A percentile compares a stretch with the other conserved stretches of the same genome.
Conservation (phyloP, 2,113 vertebrate genomes). For the Forbesichthys papilliferus region DNA sequence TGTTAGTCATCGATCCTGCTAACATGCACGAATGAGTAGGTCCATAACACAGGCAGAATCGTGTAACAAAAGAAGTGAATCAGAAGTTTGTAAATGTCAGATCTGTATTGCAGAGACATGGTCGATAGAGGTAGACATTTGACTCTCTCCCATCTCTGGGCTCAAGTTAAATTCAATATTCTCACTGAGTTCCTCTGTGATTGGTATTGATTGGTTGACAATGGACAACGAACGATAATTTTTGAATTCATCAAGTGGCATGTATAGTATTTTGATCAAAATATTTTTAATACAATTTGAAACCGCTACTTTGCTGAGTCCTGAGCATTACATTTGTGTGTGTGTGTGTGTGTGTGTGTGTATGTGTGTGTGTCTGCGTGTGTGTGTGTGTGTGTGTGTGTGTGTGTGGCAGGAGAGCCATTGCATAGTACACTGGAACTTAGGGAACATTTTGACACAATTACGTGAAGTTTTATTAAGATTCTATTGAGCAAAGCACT, state of each 20-base stretch:
- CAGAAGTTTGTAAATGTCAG: conserved; percentile 58
- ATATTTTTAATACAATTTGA: background rate
- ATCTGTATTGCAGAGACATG: conserved; percentile 35
- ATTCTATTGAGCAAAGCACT: conserved; percentile 3
- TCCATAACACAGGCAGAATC: conserved; percentile 23
- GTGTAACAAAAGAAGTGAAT: conserved; percentile 34
- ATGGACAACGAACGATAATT: conserved; percentile 11
- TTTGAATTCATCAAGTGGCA: conserved; percentile 8
- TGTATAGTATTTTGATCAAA: background rate
- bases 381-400: conserved; percentile 9
- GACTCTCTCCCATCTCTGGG: conserved; percentile 43
- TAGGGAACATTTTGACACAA: conserved; percentile 1
- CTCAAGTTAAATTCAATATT: conserved; percentile 42
- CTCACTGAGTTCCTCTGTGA: conserved; percentile 28
- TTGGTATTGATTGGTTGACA: conserved; percentile 38
- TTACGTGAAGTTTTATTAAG: conserved; percentile 18
- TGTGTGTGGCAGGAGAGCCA: background rate
- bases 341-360: conserved; percentile 6
- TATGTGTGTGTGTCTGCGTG: background rate
- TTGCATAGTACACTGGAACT: background rate
- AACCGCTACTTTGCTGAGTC: background rate
- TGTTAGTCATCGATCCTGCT: conserved; percentile 19
- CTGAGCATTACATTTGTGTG: conserved; percentile 1
- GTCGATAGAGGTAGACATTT: conserved; percentile 46
- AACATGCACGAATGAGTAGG: conserved; percentile 2